Conservation (phyloP, 1,140 invertebrate genomes). For the Hyles euphorbiae region DNA sequence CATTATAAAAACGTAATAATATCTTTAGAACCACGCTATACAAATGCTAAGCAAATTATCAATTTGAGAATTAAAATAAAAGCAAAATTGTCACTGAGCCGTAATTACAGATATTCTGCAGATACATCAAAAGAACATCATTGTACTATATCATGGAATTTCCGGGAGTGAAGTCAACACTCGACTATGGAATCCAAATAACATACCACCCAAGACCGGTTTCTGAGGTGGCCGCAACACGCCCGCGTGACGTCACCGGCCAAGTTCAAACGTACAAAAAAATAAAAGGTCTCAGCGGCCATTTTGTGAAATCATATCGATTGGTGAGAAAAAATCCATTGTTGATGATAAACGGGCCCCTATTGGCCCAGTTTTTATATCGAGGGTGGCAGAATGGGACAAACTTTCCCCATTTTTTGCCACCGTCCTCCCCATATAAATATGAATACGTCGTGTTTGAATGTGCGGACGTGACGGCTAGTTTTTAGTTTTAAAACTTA, state of each 20-base stretch:
- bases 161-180: neutral
- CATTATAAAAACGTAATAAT: too few relatives aligned
- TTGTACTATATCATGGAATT: too few relatives aligned
- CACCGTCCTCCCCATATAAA: slow-evolving; percentile 42
- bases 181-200: neutral
- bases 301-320: slow-evolving; percentile 65
- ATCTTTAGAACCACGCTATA: too few relatives aligned
- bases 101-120: too few relatives aligned
- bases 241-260: slow-evolving; percentile 4
- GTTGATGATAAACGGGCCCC: slow-evolving; percentile 44
- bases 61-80: too few relatives aligned
- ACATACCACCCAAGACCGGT: slow-evolving; percentile 2
- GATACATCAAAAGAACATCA: too few relatives aligned
- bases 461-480: neutral
- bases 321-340: slow-evolving; percentile 70
- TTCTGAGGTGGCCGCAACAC: neutral
- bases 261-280: slow-evolving; percentile 16
- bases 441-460: slow-evolving; percentile 38
- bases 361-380: slow-evolving; percentile 68
- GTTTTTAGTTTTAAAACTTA: slow-evolving; percentile 23
- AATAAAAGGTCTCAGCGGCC: slow-evolving; percentile 38
- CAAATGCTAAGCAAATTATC: too few relatives aligned
- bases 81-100: too few relatives aligned
- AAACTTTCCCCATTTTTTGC: slow-evolving; percentile 61
- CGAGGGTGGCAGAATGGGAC: slow-evolving; percentile 51